Base-by-base conservation (phyloP, 2,888 invertebrate species). In the Netelia melanura region DNA sequence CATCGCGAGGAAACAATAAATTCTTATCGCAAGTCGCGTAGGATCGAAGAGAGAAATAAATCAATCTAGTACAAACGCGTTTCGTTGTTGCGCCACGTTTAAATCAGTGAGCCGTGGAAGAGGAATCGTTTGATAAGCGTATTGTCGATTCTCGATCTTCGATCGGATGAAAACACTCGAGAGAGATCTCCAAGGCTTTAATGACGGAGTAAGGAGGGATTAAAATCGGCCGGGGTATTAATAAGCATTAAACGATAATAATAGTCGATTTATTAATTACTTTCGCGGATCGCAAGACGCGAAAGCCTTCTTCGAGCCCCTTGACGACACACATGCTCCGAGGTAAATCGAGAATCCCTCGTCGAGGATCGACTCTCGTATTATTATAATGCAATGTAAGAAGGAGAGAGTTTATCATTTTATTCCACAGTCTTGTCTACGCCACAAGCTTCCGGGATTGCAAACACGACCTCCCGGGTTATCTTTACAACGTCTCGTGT, bases 161-260 rank as follows among this genome's bases (percentile, higher is more conserved):
- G 38, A 38, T 5, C 5, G 38, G 38, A 38, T 38, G 38, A 48
- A 48, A 14, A 48, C 48, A 14, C 48, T 10, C 48, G 48, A 14
- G 11, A 14, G 14, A 48, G 14, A 14, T 14, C 48, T 14, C 14
- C 14, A 48, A 10, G 48, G 10, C 48, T 48, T 48, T 48, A 10
- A 48, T 3, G 48, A 48, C 48, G 48, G 14, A 3, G 14, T 48
- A 64, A 76, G 17, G 48, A 56, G n/a, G 52, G 80, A 81, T 81
- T 81, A 67, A 81, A 81, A 81, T 81, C 80, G 80, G 80, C 65
- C 80, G 72, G 74, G n/a, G 83, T 78, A 83, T 83, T 83, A 74
- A 78, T 67, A 72, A 78, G 72, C 56, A 75, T n/a, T 43, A 44
- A 61, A 74, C 54, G 38, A 25, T 14, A 9, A 25, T 38, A 44